A percentile compares a stretch with the other conserved stretches of the same genome.
These are phyloP conservation scores for Arenicola marina DNA, from an alignment of 2,888 invertebrate species.

Conservation along the genomic window DNA sequence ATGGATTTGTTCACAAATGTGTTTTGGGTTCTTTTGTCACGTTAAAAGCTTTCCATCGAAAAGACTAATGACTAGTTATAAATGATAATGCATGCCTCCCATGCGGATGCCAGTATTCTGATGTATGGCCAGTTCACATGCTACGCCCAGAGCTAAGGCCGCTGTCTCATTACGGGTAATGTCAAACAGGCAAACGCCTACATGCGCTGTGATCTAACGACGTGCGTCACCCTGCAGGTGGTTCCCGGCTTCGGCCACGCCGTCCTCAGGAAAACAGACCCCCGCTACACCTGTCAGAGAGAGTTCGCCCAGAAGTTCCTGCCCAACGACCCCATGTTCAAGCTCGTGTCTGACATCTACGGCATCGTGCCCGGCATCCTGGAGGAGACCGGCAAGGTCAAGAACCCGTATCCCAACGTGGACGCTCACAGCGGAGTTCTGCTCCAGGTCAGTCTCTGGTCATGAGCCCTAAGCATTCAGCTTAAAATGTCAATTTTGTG, in stretches of 20 bases:
- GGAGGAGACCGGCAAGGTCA: slow-evolving; percentile 90
- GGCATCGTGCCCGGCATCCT: slow-evolving; percentile 91
- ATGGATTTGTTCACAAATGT: no score
- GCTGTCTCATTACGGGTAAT: no score
- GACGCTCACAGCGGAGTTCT: slow-evolving; percentile 95
- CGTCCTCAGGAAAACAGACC: slow-evolving; percentile 91
- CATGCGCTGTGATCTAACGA: no score
- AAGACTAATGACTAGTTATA: no score
- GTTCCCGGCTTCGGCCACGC: slow-evolving; percentile 97
- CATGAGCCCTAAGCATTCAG: no score
- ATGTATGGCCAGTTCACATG: neutral
- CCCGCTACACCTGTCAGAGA: slow-evolving; percentile 89
- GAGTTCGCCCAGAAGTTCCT: slow-evolving; percentile 93
- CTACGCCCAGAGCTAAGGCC: no score
- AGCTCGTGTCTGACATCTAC: slow-evolving; percentile 87
- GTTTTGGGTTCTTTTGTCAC: no score
- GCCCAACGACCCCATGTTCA: slow-evolving; percentile 88
- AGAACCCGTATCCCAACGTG: slow-evolving; percentile 98
- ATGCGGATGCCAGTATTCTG: neutral
- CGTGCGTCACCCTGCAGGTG: slow-evolving; percentile 71
- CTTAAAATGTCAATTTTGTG: no score
- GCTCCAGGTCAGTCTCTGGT: slow-evolving; percentile 75
- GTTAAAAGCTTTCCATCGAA: no score
- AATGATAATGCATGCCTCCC: no score
- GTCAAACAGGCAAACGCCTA: no score